Evolutionary conservation across 2,113 vertebrate species (phyloP).

Genomic region (Hippocampus barbouri): DNA sequence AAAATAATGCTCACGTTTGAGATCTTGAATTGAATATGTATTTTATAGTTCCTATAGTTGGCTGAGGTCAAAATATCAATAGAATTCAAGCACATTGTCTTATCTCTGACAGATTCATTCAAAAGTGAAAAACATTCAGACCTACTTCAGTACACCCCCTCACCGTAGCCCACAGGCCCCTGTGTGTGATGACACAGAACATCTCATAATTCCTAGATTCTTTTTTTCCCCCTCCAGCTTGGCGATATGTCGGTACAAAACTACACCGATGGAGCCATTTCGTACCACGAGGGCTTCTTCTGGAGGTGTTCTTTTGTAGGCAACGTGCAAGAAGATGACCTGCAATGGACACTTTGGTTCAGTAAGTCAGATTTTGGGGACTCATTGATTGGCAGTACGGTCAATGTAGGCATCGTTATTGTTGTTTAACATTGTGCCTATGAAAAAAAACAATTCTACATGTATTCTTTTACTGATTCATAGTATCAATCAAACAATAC

Average conservation of each 20-base stretch:
- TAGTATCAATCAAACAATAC: too few species aligned
- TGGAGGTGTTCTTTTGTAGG: conserved; percentile 87
- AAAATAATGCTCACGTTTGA: not conserved
- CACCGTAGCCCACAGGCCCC: too few species aligned
- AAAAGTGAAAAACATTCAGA: too few species aligned
- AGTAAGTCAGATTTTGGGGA: conserved; percentile 74
- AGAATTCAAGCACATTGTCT: not conserved
- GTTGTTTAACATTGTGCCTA: not conserved
- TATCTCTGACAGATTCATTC: too few species aligned
- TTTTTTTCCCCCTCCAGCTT: conserved; percentile 29
- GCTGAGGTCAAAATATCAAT: not conserved
- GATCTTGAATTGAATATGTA: not conserved
- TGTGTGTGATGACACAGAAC: not conserved
- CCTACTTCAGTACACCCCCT: too few species aligned
- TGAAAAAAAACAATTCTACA: not conserved
- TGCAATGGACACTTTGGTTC: conserved; percentile 87
- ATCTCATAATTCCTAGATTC: not conserved
- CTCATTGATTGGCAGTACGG: not conserved
- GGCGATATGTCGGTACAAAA: conserved; percentile 34
- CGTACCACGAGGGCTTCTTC: conserved; percentile 94
- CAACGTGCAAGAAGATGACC: conserved; percentile 62
- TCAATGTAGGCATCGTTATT: not conserved
- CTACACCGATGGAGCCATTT: conserved; percentile 33
- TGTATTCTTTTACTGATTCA: too few species aligned
- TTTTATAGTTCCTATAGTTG: not conserved